Evolutionary conservation across 2,888 invertebrate genomes (phyloP).

Genomic region (Napeogenes sylphis): DNA sequence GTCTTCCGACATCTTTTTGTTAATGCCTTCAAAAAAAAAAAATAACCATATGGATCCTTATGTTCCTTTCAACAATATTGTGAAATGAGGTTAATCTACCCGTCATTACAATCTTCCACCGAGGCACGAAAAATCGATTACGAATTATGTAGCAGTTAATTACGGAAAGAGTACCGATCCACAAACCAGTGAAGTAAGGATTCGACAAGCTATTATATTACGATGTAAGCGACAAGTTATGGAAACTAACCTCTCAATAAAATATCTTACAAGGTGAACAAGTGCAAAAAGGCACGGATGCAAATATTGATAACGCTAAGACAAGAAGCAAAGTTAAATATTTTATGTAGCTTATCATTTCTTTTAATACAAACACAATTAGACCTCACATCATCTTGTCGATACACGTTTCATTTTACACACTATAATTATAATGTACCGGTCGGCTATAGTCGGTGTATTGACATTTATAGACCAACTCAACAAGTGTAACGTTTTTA

Average conservation of each 20-base stretch:
- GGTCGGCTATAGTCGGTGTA: too few relatives aligned
- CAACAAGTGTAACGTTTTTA: too few relatives aligned
- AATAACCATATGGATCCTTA: background rate
- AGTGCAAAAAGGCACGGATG: background rate
- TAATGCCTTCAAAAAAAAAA: too few relatives aligned
- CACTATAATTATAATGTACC: too few relatives aligned
- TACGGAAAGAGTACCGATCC: background rate
- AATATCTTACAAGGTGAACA: background rate
- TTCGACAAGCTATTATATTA: background rate
- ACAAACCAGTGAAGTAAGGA: background rate
- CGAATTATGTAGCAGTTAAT: constrained; percentile 1
- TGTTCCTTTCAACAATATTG: background rate
- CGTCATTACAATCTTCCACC: background rate
- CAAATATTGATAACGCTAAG: background rate
- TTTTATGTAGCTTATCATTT: too few relatives aligned
- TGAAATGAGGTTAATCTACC: background rate
- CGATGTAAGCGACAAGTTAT: too few relatives aligned
- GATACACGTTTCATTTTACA: too few relatives aligned
- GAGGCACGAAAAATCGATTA: constrained; percentile 3
- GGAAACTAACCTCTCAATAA: too few relatives aligned
- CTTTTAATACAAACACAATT: too few relatives aligned
- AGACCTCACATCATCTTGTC: too few relatives aligned
- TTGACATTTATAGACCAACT: too few relatives aligned
- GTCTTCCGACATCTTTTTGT: too few relatives aligned
- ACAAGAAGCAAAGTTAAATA: background rate